A percentile compares a stretch with the other conserved stretches of the same genome.
Conservation (phyloP, 2,888 invertebrate genomes). For the Chymomyza amoena region DNA sequence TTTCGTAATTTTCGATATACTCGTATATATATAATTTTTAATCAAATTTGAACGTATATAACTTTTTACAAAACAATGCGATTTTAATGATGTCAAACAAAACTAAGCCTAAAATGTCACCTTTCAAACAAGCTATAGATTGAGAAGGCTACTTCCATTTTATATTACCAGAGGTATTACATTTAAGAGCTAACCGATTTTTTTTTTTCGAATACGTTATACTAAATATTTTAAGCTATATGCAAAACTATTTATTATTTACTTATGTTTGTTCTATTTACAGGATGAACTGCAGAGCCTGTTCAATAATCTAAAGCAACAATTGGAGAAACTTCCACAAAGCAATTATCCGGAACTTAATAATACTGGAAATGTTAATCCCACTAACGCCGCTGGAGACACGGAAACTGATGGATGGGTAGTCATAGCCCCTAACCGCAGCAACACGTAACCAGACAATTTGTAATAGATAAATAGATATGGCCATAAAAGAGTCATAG, state of each 20-base stretch:
- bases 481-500: neutral
- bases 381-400: constrained; percentile 29
- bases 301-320: constrained; percentile 75
- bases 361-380: neutral
- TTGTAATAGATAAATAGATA: neutral
- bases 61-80: too few relatives aligned
- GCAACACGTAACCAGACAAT: constrained; percentile 67
- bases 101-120: too few relatives aligned
- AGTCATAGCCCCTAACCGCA: constrained; percentile 70
- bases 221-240: too few relatives aligned
- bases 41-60: too few relatives aligned
- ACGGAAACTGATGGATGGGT: constrained; percentile 77
- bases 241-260: neutral
- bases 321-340: constrained; percentile 56
- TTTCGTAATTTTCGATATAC: too few relatives aligned
- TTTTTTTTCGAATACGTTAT: too few relatives aligned
- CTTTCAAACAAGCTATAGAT: too few relatives aligned
- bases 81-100: too few relatives aligned
- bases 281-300: constrained; percentile 75
- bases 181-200: too few relatives aligned
- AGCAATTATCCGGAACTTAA: neutral
- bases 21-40: too few relatives aligned
- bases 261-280: neutral
- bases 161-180: too few relatives aligned
- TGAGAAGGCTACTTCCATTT: too few relatives aligned